Percentiles rank a stretch among this genome's conserved stretches.
These are phyloP conservation scores for Delia radicum DNA, from an alignment of 1,140 invertebrate species.

Conservation along the genomic window DNA sequence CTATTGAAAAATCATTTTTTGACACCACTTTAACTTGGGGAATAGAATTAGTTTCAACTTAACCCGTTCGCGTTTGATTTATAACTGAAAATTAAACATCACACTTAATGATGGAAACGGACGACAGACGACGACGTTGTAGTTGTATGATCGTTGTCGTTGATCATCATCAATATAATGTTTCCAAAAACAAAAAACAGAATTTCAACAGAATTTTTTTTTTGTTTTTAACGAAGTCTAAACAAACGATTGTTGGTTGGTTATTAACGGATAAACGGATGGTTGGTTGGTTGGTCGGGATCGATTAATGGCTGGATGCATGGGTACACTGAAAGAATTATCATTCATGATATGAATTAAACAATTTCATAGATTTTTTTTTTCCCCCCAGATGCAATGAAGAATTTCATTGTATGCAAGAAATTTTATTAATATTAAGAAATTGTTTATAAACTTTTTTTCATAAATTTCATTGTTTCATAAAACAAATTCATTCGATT, in stretches of 20 bases:
- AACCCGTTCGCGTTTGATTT: conserved; percentile 8
- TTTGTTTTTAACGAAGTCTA: not conserved
- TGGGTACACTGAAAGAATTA: too few species aligned
- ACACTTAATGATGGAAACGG: not conserved
- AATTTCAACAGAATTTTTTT: not conserved
- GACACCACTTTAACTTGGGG: too few species aligned
- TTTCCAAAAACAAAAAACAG: not conserved
- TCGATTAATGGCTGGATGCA: not conserved
- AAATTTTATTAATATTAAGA: too few species aligned
- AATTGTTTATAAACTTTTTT: too few species aligned
- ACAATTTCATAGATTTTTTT: too few species aligned
- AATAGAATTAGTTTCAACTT: not conserved
- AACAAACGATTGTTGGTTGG: not conserved
- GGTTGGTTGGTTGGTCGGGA: not conserved
- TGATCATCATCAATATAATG: not conserved
- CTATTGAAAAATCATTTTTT: not conserved
- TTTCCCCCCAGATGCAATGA: too few species aligned
- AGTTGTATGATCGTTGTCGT: not conserved
- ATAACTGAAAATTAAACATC: conserved; percentile 11
- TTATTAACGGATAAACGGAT: not conserved
- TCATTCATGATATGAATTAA: too few species aligned
- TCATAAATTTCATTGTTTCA: too few species aligned
- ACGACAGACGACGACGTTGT: not conserved
- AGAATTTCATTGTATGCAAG: too few species aligned
- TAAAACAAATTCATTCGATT: too few species aligned